phyloP scores from a whole-genome alignment of 2,113 vertebrate genomes.

The Melierax canorus region DNA sequence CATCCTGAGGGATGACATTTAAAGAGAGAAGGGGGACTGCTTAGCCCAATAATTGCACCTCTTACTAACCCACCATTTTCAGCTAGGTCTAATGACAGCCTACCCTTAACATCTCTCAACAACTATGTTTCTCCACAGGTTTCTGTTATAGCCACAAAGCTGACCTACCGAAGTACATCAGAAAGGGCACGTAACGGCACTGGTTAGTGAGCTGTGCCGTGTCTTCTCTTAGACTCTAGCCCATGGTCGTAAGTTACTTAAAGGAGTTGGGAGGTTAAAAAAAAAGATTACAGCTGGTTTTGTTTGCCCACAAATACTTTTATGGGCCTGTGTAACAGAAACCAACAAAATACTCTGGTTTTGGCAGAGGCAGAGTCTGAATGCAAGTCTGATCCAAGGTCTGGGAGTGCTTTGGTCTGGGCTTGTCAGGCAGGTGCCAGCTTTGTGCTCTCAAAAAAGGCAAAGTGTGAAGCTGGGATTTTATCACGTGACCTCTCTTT shows the following conservation, averaged over 20 bases:
- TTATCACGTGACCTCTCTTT: background rate
- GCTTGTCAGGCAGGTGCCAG: background rate
- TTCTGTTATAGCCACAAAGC: background rate
- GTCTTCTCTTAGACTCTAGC: background rate
- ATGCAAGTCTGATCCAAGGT: background rate
- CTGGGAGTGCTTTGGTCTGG: background rate
- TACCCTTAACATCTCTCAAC: background rate
- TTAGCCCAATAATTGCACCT: background rate
- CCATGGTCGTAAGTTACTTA: background rate
- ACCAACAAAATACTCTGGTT: background rate
- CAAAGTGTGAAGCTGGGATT: background rate
- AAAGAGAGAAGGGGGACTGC: background rate
- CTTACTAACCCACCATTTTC: rapidly evolving
- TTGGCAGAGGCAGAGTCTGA: background rate
- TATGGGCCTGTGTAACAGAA: background rate
- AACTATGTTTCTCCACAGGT: background rate
- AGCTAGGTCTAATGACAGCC: rapidly evolving
- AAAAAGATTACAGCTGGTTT: background rate
- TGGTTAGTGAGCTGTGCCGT: rapidly evolving
- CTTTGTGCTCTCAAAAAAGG: background rate
- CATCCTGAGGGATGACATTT: background rate
- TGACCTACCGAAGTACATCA: background rate
- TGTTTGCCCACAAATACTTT: background rate
- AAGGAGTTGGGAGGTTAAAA: background rate
- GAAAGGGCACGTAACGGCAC: rapidly evolving